Conservation (phyloP, 2,113 vertebrate genomes). For the Martes martes region DNA sequence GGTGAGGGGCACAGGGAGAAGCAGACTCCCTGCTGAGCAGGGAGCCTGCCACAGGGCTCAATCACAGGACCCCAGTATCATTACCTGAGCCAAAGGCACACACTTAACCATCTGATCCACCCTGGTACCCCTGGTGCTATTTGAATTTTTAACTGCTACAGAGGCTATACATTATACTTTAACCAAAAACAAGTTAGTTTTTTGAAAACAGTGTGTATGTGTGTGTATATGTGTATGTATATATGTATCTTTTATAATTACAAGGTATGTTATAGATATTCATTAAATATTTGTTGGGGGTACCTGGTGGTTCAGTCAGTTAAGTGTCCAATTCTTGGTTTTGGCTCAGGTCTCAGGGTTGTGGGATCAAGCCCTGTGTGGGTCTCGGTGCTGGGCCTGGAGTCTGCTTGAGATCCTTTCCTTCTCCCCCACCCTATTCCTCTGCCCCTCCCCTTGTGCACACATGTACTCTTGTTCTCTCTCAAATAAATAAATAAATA, state of each 20-base stretch:
- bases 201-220: neutral
- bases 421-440: neutral
- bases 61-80: too few species aligned
- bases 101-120: too few species aligned
- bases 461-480: neutral
- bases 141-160: constrained; percentile 3
- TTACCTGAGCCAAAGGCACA: too few species aligned
- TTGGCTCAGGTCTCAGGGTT: neutral
- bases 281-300: neutral
- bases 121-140: neutral
- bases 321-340: neutral
- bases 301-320: neutral
- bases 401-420: neutral
- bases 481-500: neutral
- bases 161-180: neutral
- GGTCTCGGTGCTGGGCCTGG: neutral
- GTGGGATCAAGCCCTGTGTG: neutral
- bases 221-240: neutral
- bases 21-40: too few species aligned
- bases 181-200: neutral
- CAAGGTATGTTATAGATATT: neutral
- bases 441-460: neutral
- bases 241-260: neutral
- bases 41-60: too few species aligned
- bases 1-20: too few species aligned